Conservation (phyloP, 2,113 vertebrate genomes). For the Seriola aureovittata region DNA sequence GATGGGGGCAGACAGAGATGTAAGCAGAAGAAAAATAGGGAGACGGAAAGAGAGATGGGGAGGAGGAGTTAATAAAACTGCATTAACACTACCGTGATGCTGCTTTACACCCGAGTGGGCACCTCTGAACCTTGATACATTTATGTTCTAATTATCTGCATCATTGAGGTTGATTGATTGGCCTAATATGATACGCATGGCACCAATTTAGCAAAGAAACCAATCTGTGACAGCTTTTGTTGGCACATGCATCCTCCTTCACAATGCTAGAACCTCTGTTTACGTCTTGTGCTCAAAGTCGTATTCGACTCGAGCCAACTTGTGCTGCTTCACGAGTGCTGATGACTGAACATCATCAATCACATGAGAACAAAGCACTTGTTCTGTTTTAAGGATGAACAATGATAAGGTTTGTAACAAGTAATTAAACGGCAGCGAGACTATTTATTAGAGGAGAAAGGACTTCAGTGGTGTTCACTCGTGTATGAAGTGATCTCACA, state of each 20-base stretch:
- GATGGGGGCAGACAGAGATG: constrained; percentile 20
- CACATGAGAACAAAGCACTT: constrained; percentile 44
- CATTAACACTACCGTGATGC: constrained; percentile 54
- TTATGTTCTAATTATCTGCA: constrained; percentile 79
- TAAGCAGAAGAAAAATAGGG: constrained; percentile 4
- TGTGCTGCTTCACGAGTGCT: constrained; percentile 47
- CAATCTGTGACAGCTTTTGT: constrained; percentile 50
- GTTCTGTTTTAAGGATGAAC: constrained; percentile 38
- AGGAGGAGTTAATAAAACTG: constrained; percentile 52
- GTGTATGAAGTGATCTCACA: constrained; percentile 43
- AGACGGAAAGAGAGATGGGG: constrained; percentile 22
- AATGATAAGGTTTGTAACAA: constrained; percentile 42
- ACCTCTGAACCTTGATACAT: constrained; percentile 66
- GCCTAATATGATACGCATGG: constrained; percentile 56
- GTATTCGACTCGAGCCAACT: constrained; percentile 33
- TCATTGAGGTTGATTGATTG: constrained; percentile 72
- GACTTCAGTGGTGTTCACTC: constrained; percentile 17
- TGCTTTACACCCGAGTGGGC: constrained; percentile 52
- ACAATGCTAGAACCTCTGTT: constrained; percentile 21
- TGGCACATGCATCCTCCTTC: constrained; percentile 32
- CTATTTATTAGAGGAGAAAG: constrained; percentile 40
- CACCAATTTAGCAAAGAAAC: constrained; percentile 64
- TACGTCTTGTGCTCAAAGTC: constrained; percentile 45
- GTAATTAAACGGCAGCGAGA: constrained; percentile 53
- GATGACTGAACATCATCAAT: constrained; percentile 49